These are phyloP conservation scores for Rhyzopertha dominica DNA, from an alignment of 1,140 invertebrate genomes.

Conservation along the genomic window DNA sequence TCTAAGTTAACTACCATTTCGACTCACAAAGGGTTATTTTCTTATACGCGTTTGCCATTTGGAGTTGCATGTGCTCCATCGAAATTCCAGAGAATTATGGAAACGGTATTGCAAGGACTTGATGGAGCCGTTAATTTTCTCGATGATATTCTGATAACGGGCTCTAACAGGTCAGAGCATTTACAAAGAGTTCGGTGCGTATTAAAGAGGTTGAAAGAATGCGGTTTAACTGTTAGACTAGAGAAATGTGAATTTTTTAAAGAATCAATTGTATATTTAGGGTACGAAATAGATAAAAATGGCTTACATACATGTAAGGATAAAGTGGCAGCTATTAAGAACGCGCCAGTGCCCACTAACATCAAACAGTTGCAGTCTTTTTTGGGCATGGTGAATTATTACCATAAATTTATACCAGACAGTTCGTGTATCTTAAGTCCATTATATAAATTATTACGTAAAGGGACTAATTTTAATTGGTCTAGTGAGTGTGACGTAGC, in stretches of 20 bases:
- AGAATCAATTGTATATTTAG: conserved; percentile 19
- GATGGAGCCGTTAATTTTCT: not conserved
- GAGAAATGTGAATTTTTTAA: conserved; percentile 3
- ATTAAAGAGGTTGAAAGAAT: not conserved
- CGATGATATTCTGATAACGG: conserved; percentile 1
- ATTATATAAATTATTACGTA: conserved; percentile 6
- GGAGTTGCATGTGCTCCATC: conserved; percentile 16
- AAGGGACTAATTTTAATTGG: not conserved
- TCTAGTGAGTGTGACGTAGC: not conserved
- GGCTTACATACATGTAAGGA: conserved; percentile 32
- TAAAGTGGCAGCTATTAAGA: not conserved
- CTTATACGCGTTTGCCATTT: conserved; percentile 6
- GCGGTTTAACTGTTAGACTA: not conserved
- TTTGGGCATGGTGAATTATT: conserved; percentile 38
- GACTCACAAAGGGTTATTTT: conserved; percentile 33
- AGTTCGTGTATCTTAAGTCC: not conserved
- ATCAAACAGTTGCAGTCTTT: conserved; percentile 34
- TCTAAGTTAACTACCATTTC: conserved; percentile 39
- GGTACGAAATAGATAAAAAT: conserved; percentile 32
- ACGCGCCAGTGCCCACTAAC: not conserved
- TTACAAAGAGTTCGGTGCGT: not conserved
- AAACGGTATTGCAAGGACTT: conserved; percentile 25
- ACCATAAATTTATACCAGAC: conserved; percentile 12
- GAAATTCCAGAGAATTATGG: conserved; percentile 36
- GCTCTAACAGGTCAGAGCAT: not conserved